These are phyloP conservation scores for Trichomycterus rosablanca DNA, from an alignment of 2,113 vertebrate species.

Conservation along the genomic window DNA sequence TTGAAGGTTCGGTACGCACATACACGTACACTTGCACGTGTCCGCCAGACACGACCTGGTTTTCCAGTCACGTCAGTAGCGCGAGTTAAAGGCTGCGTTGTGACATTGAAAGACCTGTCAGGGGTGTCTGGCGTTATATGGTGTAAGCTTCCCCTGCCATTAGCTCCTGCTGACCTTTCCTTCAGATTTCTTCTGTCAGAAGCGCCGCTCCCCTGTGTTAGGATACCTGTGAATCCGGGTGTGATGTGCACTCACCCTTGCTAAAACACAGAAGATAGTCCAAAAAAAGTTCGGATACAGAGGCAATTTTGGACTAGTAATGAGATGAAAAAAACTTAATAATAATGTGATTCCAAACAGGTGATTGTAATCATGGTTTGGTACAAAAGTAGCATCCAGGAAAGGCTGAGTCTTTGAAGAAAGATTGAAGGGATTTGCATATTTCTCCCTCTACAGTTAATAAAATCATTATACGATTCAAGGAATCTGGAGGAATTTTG, in stretches of 20 bases:
- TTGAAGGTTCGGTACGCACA: neutral
- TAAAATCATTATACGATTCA: too few relatives aligned
- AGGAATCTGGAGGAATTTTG: too few relatives aligned
- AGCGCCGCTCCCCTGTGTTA: constrained; percentile 42
- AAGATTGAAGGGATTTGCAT: too few relatives aligned
- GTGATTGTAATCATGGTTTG: too few relatives aligned
- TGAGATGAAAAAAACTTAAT: too few relatives aligned
- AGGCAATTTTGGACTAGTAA: too few relatives aligned
- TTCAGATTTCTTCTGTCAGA: constrained; percentile 53
- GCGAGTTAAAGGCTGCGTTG: constrained; percentile 43
- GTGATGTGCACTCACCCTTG: constrained; percentile 7
- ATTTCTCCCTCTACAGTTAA: too few relatives aligned
- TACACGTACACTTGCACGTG: neutral
- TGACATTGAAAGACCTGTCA: constrained; percentile 58
- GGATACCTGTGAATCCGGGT: constrained; percentile 7
- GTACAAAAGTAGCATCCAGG: too few relatives aligned
- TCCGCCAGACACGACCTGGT: constrained; percentile 35
- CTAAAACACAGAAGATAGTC: too few relatives aligned
- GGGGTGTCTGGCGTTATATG: constrained; percentile 61
- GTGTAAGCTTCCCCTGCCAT: constrained; percentile 61
- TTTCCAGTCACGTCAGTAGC: constrained; percentile 55
- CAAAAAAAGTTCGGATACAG: too few relatives aligned
- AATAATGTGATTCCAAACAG: too few relatives aligned
- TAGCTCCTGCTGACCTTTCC: constrained; percentile 68
- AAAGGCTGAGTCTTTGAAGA: too few relatives aligned